phyloP scores from a whole-genome alignment of 2,888 invertebrate species.

The Archips crataeganus region DNA sequence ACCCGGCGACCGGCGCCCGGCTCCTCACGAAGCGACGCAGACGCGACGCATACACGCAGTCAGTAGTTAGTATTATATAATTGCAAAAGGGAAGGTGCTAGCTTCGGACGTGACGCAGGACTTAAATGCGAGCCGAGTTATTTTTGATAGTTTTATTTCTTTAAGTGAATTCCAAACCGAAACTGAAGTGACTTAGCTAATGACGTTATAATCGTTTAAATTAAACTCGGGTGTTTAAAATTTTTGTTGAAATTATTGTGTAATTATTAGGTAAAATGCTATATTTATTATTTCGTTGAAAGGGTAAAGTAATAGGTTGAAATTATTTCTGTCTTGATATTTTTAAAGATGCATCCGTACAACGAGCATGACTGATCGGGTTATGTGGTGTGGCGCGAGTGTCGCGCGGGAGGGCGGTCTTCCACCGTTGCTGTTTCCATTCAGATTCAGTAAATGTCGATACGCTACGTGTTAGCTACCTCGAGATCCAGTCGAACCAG shows the following conservation, averaged over 20 bases:
- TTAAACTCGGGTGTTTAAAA: slow-evolving; percentile 81
- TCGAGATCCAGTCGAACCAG: slow-evolving; percentile 37
- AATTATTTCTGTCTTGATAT: slow-evolving; percentile 86
- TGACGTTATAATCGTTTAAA: slow-evolving; percentile 79
- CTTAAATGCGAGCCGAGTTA: slow-evolving; percentile 83
- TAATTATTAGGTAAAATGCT: slow-evolving; percentile 82
- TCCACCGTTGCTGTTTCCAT: slow-evolving; percentile 40
- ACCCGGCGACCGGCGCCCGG: slow-evolving; percentile 53
- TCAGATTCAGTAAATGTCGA: slow-evolving; percentile 42
- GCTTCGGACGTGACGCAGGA: slow-evolving; percentile 85
- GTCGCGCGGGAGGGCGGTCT: slow-evolving; percentile 56
- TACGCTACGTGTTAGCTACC: slow-evolving; percentile 51
- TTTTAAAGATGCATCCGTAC: slow-evolving; percentile 74
- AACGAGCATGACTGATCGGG: slow-evolving; percentile 70
- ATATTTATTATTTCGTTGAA: slow-evolving; percentile 84
- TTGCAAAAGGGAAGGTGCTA: slow-evolving; percentile 85
- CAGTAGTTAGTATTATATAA: slow-evolving; percentile 84
- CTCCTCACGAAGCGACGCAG: slow-evolving; percentile 53
- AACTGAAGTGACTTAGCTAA: slow-evolving; percentile 81
- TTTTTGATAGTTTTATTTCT: slow-evolving; percentile 86
- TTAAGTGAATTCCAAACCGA: slow-evolving; percentile 83
- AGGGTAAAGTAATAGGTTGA: slow-evolving; percentile 77
- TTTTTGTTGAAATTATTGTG: slow-evolving; percentile 86
- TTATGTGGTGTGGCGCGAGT: slow-evolving; percentile 63
- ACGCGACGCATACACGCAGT: slow-evolving; percentile 72